Evolutionary conservation across 2,888 invertebrate species (phyloP), one percentile per base, ranked within the genome.

Genomic region (Panopea generosa): DNA sequence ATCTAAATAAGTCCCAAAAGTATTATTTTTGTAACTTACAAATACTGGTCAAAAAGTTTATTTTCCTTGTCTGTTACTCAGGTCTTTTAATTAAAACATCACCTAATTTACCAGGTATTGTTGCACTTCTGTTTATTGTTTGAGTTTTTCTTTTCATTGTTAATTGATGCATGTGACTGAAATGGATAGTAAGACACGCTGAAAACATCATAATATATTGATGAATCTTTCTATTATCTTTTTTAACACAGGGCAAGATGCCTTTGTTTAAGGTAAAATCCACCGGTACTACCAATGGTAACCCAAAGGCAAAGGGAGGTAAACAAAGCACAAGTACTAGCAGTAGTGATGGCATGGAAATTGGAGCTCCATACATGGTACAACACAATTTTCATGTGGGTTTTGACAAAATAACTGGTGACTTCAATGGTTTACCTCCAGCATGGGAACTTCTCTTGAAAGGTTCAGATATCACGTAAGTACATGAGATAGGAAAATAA

Each of bases 321-420:
- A 59, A 52, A 9, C 24, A 43, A 29, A 47, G 29, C 1, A 55
- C 53, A 18, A 56, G 38, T 20, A 50, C 40, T n/a, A 52, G 43
- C 14, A 61, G 33, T 9, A 72, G 47, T 9, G 61, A 55, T 11
- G 70, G 70, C 6, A 84, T 89, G 87, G 88, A 95, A 82, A 97
- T 97, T 77, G 96, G 97, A 2, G 94, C 95, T 85, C 98, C 98
- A 1, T 97, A 96, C 11, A 96, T 96, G 90, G 96, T 98, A 20
- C 95, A 95, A 81, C 96, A 96, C 87, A 95, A 96, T 87, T 95
- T 97, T 88, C 97, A 98, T 92, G 97, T 98, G 26, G 96, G 95
- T 83, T 96, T 96, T 88, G 96, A 98, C 92, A 94, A 95, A 9
- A 94, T 95, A 84, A 96, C 97, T 0, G 97, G 98, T 0, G 95